These are phyloP conservation scores for Natator depressus DNA, from an alignment of 2,113 vertebrate genomes.

Conservation along the genomic window DNA sequence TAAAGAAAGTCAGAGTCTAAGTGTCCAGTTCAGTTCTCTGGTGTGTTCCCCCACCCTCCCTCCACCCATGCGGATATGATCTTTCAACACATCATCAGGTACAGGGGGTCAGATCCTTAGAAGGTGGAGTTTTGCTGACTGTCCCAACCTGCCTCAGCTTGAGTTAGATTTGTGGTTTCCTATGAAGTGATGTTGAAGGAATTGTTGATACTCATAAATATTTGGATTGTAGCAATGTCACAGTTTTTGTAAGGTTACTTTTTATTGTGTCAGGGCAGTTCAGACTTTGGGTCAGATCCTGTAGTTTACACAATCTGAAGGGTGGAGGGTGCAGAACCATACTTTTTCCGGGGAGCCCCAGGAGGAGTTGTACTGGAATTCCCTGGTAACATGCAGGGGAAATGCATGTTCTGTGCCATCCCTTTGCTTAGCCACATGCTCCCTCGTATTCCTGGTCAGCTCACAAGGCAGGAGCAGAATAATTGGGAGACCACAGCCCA, in stretches of 20 bases:
- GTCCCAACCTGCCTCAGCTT: neutral
- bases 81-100: neutral
- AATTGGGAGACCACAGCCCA: rapidly evolving
- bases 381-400: neutral
- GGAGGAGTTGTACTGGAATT: neutral
- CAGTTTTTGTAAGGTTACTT: neutral
- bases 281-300: neutral
- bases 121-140: neutral
- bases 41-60: neutral
- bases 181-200: rapidly evolving
- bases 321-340: neutral
- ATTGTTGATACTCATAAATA: neutral
- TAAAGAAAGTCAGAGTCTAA: neutral
- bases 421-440: neutral
- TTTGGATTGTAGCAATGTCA: neutral
- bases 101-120: neutral
- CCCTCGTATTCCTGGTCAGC: neutral
- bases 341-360: neutral
- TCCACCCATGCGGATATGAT: neutral
- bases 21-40: neutral
- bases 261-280: neutral
- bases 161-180: rapidly evolving
- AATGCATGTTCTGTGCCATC: neutral
- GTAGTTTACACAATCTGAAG: neutral
- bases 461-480: neutral